Evolutionary conservation across 2,888 invertebrate species (phyloP), one percentile per base, ranked within the genome.

Genomic region (Panopea generosa): DNA sequence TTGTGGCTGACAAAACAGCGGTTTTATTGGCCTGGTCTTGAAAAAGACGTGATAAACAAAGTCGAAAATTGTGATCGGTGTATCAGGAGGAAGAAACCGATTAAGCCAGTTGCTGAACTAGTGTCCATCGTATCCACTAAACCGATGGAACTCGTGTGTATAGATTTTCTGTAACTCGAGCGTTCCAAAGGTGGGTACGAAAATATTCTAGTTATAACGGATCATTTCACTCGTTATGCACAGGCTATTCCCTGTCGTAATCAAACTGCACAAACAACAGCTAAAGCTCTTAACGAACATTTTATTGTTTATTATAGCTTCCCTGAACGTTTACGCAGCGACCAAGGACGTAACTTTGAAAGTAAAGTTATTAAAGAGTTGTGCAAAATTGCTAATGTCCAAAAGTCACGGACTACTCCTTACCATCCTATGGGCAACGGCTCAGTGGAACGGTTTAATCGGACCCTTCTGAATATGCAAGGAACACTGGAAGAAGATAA

Each of bases 131-230:
- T 16, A 9, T 47, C 74, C 1, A 33, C 56, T 11, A 20, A 56
- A 22, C 72, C 76, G 2, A 26, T 82, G 55, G 72, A 79, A 24
- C 38, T 82, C 1, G 75, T 82, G 3, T 60, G 63, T 29, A 72
- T 76, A n/a, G 76, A 68, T 33, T 82, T 65, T 40, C 20, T 72
- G 18, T 24, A 49, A 47, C 22, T 76, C 1, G 77, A 80, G 22
- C 38, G 38, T 18, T 60, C 61, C 11, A 70, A 50, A 11, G 71
- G 62, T 26, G 63, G 47, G 40, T 33, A 14, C 0, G 63, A 40
- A 22, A 50, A 43, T 24, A 40, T 63, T 0, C 22, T 53, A 9
- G 63, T 63, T 22, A 53, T 63, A 18, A 63, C 63, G 11, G 63
- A 53, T 38, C 53, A 63, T 53, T 63, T 63, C 18, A 40, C 53